These are phyloP conservation scores for Mesorhabditis sp. DNA, from an alignment of 2,888 invertebrate genomes.

Conservation along the genomic window DNA sequence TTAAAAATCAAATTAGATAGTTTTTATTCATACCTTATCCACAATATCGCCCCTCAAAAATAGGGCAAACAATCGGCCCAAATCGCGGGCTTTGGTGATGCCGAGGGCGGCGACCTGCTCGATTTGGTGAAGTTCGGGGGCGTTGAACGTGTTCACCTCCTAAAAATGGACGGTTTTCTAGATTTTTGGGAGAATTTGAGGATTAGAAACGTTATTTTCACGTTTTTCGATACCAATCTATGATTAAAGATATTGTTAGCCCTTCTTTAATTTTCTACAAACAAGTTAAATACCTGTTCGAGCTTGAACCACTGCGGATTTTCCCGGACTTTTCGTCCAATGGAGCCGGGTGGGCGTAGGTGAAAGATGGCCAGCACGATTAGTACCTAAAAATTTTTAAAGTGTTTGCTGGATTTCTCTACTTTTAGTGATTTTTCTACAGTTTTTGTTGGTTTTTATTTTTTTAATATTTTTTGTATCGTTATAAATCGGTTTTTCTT, in stretches of 20 bases:
- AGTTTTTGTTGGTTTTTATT: too few species aligned
- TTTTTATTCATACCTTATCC: constrained; percentile 25
- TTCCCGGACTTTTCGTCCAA: constrained; percentile 40
- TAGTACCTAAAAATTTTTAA: constrained; percentile 33
- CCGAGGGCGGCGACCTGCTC: constrained; percentile 51
- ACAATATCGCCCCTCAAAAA: constrained; percentile 50
- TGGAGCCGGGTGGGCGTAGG: constrained; percentile 35
- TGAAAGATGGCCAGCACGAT: constrained; percentile 51
- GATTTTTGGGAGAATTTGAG: background rate
- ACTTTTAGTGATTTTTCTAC: too few species aligned
- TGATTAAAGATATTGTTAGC: too few species aligned
- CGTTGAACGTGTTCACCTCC: constrained; percentile 53
- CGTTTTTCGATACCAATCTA: too few species aligned
- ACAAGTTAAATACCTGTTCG: too few species aligned
- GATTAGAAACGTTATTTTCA: too few species aligned
- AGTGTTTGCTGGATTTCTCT: too few species aligned
- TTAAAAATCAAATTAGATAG: too few species aligned
- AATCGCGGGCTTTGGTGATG: constrained; percentile 50
- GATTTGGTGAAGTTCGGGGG: constrained; percentile 48
- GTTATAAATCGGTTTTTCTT: too few species aligned
- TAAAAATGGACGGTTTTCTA: constrained; percentile 7
- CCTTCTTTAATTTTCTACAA: too few species aligned
- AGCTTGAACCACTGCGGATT: constrained; percentile 53
- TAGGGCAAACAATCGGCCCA: constrained; percentile 48
- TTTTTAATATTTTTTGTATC: too few species aligned